Evolutionary conservation across 2,797 vertebrate genomes (phyloP), one percentile per base, ranked within the genome.

Genomic region (Phataginus tetradactyla): DNA sequence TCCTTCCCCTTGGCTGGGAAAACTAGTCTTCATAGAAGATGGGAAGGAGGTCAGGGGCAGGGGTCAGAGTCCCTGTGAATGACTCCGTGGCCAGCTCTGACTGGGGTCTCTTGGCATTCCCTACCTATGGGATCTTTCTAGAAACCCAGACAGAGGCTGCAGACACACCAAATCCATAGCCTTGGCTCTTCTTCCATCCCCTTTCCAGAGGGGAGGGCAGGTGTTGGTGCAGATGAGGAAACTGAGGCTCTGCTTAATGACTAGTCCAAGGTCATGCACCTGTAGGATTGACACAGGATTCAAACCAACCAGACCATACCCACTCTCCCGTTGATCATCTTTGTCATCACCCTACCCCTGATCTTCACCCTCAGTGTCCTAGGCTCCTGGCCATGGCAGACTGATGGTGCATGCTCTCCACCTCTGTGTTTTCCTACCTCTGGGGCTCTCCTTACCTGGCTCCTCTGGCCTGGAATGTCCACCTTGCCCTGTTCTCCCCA

Each of bases 401-500:
- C 78, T 71, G 68, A 84, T 57, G 72, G 29, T 77, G 93, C 63
- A 66, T 45, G 55, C 85, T 92, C 96, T 96, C 93, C 68, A 78
- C 23, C 27, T 34, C n/a, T 64, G 66, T 2, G 11, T 74, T 84
- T 94, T 95, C 57, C 83, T 96, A 78, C 55, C 32, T 92, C 72
- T 42, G n/a, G 32, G 27, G 57, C 79, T 91, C 79, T 37, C 55
- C 91, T 95, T 53, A 77, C 51, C 61, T 45, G 57, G 27, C 15
- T 94, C 57, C 61, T 90, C 90, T 57, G 87, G 51, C 74, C 63
- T 91, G 78, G 86, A 96, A 91, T 89, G 51, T 83, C n/a, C n/a
- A 94, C 68, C n/a, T 34, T 20, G 7, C 68, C 49, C 66, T 49
- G 25, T 66, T 66, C 12, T 23, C 79, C 68, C 78, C 27, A 37